A percentile compares a stretch with the other conserved stretches of the same genome.
phyloP scores from a whole-genome alignment of 1,140 invertebrate species.

The Gonioctena quinquepunctata region DNA sequence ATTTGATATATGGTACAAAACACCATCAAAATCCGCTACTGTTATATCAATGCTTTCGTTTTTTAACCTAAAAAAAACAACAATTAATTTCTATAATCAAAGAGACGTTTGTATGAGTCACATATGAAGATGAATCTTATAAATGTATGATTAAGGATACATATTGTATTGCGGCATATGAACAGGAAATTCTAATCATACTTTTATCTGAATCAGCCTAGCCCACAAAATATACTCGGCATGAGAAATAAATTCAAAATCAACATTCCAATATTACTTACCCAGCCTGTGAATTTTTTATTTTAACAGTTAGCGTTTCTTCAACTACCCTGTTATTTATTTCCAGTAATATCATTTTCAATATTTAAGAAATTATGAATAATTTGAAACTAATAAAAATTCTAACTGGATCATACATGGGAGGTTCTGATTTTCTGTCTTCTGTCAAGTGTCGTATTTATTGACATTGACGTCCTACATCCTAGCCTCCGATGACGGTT shows the following conservation, averaged over 20 bases:
- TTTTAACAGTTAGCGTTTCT: slow-evolving; percentile 92
- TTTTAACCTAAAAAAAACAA: slow-evolving; percentile 77
- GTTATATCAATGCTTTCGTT: slow-evolving; percentile 92
- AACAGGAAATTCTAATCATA: slow-evolving; percentile 17
- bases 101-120: slow-evolving; percentile 12
- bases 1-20: slow-evolving; percentile 98
- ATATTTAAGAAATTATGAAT: slow-evolving; percentile 28
- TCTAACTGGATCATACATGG: slow-evolving; percentile 31
- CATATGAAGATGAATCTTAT: background rate
- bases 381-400: slow-evolving; percentile 32
- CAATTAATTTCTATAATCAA: background rate
- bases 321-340: slow-evolving; percentile 98
- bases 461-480: no score
- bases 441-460: background rate
- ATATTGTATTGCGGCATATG: no score
- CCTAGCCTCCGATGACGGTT: no score
- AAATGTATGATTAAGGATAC: no score
- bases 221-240: slow-evolving; percentile 1
- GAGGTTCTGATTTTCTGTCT: slow-evolving; percentile 27
- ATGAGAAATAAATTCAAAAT: background rate
- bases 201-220: background rate
- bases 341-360: slow-evolving; percentile 96
- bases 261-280: slow-evolving; percentile 64
- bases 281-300: slow-evolving; percentile 93
- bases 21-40: slow-evolving; percentile 98